phyloP scores from a whole-genome alignment of 2,797 vertebrate genomes.

The Acanthiza pusilla region DNA sequence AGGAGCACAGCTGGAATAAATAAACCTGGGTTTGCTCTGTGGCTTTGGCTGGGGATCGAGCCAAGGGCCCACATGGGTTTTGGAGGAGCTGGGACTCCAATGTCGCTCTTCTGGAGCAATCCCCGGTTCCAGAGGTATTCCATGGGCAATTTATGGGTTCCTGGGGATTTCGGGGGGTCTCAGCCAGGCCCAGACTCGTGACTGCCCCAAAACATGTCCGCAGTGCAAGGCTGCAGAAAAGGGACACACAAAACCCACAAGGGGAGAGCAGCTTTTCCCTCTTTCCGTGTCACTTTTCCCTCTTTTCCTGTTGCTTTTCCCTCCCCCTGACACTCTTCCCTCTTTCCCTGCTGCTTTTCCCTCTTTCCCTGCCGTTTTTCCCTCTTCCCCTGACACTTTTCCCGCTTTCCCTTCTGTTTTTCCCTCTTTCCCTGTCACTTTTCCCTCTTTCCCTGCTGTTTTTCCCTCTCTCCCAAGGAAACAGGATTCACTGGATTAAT shows the following conservation, averaged over 20 bases:
- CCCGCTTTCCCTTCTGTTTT: no score
- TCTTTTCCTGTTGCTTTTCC: no score
- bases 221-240: neutral
- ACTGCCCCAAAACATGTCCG: neutral
- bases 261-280: neutral
- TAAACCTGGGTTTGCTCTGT: neutral
- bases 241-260: neutral
- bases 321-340: no score
- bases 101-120: neutral
- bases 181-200: neutral
- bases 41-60: neutral
- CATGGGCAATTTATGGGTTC: fast-evolving
- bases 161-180: neutral
- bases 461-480: neutral
- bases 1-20: neutral
- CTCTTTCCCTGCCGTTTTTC: no score
- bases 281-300: no score
- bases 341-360: no score
- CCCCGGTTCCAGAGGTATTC: neutral
- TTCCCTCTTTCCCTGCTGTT: no score
- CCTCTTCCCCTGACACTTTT: no score
- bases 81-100: neutral
- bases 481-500: neutral
- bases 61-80: neutral
- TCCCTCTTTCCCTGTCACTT: no score